Evolutionary conservation across 2,888 invertebrate species (phyloP), one percentile per base, ranked within the genome.

Genomic region (Mellilla xanthometata): DNA sequence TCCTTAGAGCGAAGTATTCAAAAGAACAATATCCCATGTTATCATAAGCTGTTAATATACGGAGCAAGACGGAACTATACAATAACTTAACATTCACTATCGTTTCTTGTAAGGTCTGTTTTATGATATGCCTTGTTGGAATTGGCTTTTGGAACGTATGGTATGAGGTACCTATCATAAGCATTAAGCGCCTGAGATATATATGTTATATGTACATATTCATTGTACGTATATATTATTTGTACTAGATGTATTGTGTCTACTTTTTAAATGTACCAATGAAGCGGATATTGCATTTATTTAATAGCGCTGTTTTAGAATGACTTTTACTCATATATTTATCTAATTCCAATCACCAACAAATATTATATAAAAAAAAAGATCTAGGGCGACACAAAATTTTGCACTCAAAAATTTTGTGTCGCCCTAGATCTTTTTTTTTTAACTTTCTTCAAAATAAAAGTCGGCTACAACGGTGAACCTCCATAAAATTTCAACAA

Each of bases 401-500:
- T 29, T 7, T 19, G 6, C 3, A 19, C 6, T 19, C 6, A 4
- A 19, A 7, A 29, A 13, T n/a, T 11, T 26, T 23, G 2, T 5
- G 6, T 23, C 7, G 23, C 6, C 3, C 23, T 23, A 23, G 2
- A 5, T 23, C 3, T 23, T 7, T n/a, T 23, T 23, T 7, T 23
- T 23, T 7, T 31, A 31, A 24, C 22, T 38, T 43, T 38, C 22
- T 9, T 41, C 12, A 27, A 12, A 35, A 9, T 29, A 7, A 15
- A 39, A 33, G 22, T 23, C 12, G 12, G 9, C 22, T 36, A 31
- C 33, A 49, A 47, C 34, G 27, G 43, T 13, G 22, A 35, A 15
- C 35, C 36, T 28, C 39, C 36, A 45, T 43, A 46, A 49, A 54
- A 31, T 27, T 28, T 36, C 35, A 51, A 58, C 55, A 60, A 55